Evolutionary conservation across 2,797 vertebrate species (phyloP), one percentile per base, ranked within the genome.

Genomic region (Myotis daubentonii): DNA sequence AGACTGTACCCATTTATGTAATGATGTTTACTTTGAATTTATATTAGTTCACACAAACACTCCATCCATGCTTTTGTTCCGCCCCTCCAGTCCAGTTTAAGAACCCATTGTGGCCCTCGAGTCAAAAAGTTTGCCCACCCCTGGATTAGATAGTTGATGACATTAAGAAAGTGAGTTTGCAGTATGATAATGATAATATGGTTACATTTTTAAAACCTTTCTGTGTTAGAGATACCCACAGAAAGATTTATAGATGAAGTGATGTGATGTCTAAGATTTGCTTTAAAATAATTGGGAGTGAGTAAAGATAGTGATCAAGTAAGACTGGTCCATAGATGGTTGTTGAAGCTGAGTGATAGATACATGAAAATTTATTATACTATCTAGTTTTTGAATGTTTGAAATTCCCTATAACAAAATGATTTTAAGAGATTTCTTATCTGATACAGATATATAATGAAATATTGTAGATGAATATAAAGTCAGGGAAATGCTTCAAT

Each of bases 91-190:
- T 36, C 36, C 36, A 36, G 36, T 36, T 36, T 36, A 36, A 36
- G 36, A 36, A 36, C 36, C 36, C 36, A 36, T 36, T 36, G 36
- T 36, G 36, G 36, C 36, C 36, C 36, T 36, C 36, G 36, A 36
- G 36, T 36, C 36, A 36, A 36, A 36, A 36, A 36, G 36, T 36
- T 36, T 36, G 36, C 36, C 36, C 36, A 36, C 36, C 36, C 36
- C 36, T 36, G 36, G 70, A 51, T 68, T 44, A 3, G 17, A 74
- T 92, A 76, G 78, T 49, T 94, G 38, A 57, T 65, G 36, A 57
- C 22, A 87, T 57, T 70, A 88, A 88, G 38, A 84, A 93, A 84
- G 49, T 88, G 87, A 70, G 41, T 60, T 86, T 75, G 76, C 41
- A 33, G n/a, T 30, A 83, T 84, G 11, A 75, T 65, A 72, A 76